These are phyloP conservation scores for Zaprionus taronus DNA, from an alignment of 1,140 invertebrate genomes.

Conservation along the genomic window DNA sequence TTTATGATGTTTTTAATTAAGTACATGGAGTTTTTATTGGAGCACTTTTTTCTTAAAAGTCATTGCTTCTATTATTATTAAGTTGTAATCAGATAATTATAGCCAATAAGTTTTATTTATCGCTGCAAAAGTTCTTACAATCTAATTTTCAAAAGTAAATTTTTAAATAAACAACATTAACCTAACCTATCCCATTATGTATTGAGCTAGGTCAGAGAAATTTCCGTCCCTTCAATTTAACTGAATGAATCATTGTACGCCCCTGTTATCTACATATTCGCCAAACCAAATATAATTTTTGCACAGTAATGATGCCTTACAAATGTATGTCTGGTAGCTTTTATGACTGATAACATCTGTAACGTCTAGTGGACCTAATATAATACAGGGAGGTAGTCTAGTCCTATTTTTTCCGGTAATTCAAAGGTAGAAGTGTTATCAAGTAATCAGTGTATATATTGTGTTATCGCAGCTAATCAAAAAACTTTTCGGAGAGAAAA, in stretches of 20 bases:
- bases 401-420: not conserved
- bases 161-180: not conserved
- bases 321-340: too few species aligned
- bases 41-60: too few species aligned
- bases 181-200: not conserved
- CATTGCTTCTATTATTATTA: too few species aligned
- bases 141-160: too few species aligned
- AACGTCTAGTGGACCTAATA: not conserved
- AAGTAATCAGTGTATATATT: not conserved
- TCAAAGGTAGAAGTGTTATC: not conserved
- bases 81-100: too few species aligned
- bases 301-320: too few species aligned
- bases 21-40: too few species aligned
- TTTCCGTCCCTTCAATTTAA: not conserved
- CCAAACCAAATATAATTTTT: too few species aligned
- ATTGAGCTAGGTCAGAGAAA: not conserved
- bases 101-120: too few species aligned
- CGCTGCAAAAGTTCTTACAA: too few species aligned
- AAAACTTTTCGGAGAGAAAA: not conserved
- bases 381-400: not conserved
- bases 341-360: too few species aligned
- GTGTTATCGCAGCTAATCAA: not conserved
- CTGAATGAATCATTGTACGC: not conserved
- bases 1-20: too few species aligned
- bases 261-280: not conserved